Percentiles rank a stretch among this genome's conserved stretches.
Conservation (phyloP, 2,113 vertebrate species). For the Vimba vimba region DNA sequence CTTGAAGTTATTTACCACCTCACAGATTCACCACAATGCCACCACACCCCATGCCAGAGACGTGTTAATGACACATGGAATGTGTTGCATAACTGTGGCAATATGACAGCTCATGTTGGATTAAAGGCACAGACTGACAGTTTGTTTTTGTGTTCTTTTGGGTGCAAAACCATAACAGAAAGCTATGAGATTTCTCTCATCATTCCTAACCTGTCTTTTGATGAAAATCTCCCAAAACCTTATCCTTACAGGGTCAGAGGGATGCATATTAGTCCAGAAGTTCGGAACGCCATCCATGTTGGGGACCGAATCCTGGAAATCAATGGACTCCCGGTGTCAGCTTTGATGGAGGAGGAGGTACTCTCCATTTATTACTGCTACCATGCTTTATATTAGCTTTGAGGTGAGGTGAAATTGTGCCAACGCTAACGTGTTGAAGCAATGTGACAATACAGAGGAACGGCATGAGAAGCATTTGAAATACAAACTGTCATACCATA, state of each 20-base stretch:
- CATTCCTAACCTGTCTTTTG: background rate
- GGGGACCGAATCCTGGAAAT: slow-evolving; percentile 97
- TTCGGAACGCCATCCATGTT: slow-evolving; percentile 91
- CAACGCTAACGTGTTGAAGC: background rate
- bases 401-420: background rate
- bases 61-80: slow-evolving; percentile 48
- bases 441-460: background rate
- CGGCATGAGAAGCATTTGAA: background rate
- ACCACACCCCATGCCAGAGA: slow-evolving; percentile 1
- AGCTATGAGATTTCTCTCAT: background rate
- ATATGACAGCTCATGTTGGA: slow-evolving; percentile 39
- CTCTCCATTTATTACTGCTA: slow-evolving; percentile 40
- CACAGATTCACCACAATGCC: slow-evolving; percentile 12
- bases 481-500: slow-evolving; percentile 1
- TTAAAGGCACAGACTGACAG: background rate
- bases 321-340: slow-evolving; percentile 88
- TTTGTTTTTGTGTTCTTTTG: background rate
- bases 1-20: background rate
- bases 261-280: slow-evolving; percentile 91
- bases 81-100: slow-evolving; percentile 57
- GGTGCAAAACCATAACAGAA: background rate
- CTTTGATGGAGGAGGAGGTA: slow-evolving; percentile 87
- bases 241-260: slow-evolving; percentile 83
- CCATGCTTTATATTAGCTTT: background rate
- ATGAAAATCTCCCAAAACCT: slow-evolving; percentile 13